phyloP scores from a whole-genome alignment of 1,140 invertebrate species.

The Macrobrachium nipponense region DNA sequence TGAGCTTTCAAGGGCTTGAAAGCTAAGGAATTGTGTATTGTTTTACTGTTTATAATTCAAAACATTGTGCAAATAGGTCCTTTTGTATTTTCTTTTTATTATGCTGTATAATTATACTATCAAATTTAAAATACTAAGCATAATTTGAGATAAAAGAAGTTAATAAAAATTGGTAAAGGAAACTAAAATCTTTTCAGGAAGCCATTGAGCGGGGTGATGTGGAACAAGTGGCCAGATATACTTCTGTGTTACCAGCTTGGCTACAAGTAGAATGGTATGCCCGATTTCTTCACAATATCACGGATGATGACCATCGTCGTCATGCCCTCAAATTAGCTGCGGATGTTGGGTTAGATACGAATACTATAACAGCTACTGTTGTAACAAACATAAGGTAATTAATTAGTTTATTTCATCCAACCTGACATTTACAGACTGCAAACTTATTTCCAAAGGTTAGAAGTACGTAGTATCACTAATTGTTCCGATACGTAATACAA shows the following conservation, averaged over 20 bases:
- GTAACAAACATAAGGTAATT: conserved; percentile 61
- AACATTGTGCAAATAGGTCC: no score
- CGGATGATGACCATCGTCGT: conserved; percentile 74
- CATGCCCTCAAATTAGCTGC: conserved; percentile 62
- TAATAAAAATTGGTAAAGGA: background rate
- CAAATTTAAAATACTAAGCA: no score
- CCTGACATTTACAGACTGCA: no score
- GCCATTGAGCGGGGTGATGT: conserved; percentile 76
- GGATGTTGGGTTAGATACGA: conserved; percentile 56
- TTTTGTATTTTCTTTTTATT: no score
- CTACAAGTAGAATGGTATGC: conserved; percentile 84
- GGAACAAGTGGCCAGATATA: conserved; percentile 86
- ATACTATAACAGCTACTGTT: conserved; percentile 59
- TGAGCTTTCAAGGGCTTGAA: no score
- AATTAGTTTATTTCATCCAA: conserved; percentile 1
- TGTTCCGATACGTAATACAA: no score
- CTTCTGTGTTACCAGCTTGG: conserved; percentile 78
- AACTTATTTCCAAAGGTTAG: no score
- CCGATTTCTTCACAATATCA: conserved; percentile 79
- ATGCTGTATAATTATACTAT: no score
- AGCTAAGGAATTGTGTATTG: no score
- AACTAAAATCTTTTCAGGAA: conserved; percentile 39
- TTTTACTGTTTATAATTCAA: no score
- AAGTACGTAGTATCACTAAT: no score
- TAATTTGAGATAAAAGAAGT: no score